These are phyloP conservation scores for Grammatotria lemairii DNA, from an alignment of 2,113 vertebrate genomes.

Conservation along the genomic window DNA sequence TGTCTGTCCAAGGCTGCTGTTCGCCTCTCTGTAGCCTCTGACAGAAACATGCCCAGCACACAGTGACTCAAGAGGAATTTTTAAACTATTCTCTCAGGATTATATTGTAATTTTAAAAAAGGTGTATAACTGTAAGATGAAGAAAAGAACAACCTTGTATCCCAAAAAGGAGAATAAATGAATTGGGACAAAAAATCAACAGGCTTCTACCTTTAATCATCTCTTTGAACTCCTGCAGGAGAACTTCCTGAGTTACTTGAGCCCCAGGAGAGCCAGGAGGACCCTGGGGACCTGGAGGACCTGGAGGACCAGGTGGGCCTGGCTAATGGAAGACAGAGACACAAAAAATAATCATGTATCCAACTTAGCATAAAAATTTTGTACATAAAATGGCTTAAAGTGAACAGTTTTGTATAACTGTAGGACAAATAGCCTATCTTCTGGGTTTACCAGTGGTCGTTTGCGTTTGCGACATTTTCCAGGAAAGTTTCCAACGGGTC, in stretches of 20 bases:
- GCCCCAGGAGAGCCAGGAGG: constrained; percentile 78
- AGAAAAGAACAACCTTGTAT: background rate
- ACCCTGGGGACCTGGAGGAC: constrained; percentile 78
- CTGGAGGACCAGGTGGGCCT: constrained; percentile 84
- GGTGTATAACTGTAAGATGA: background rate
- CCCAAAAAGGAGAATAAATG: background rate
- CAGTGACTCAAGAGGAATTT: background rate
- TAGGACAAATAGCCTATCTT: background rate
- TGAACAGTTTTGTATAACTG: background rate
- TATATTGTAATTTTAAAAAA: rapidly evolving
- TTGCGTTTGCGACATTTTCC: constrained; percentile 83
- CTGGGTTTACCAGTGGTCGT: constrained; percentile 75
- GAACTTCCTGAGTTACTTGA: constrained; percentile 81
- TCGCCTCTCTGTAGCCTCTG: constrained; percentile 83
- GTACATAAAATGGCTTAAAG: background rate
- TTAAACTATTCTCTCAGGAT: background rate
- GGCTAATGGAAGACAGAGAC: constrained; percentile 52
- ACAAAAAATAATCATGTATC: background rate
- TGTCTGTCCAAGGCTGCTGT: constrained; percentile 51
- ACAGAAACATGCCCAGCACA: background rate
- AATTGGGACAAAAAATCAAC: background rate
- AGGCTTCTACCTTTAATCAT: constrained; percentile 78
- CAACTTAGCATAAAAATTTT: background rate
- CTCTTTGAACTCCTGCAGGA: constrained; percentile 86
- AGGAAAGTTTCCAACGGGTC: constrained; percentile 75